Base-by-base conservation (phyloP, 2,888 invertebrate genomes). In the Conomelus anceps region DNA sequence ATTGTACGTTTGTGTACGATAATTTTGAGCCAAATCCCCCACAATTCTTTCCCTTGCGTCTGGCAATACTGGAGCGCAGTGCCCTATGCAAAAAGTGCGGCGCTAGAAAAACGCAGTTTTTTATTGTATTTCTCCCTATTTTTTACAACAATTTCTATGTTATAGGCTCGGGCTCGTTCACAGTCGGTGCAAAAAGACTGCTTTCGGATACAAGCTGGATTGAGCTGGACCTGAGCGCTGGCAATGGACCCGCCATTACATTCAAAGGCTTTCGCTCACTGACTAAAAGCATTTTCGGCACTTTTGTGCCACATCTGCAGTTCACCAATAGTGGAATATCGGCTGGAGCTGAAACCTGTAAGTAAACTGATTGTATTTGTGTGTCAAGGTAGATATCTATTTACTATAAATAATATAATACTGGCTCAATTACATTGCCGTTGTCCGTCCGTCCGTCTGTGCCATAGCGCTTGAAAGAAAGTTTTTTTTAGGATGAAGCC, bases 201-300 rank as follows among this genome's bases (percentile, higher is more conserved):
- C 94, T 97, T 89, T 96, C 97, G 0, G 96, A 97, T 89, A 97
- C 96, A 93, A 96, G 97, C 20, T 98, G 98, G 98, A 94, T 97
- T 4, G 98, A 99, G 94, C 93, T 97, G 17, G 98, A 98, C 92
- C 93, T 97, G 89, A 96, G 97, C 0, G 97, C 97, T 88, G 98
- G 98, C 0, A 97, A 96, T 93, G 98, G 98, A 0, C 96, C 98
- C 0, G 94, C 96, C 0, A 92, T 97, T 86, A 96, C 97, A 0
- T 93, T 98, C 3, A 98, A 97, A 93, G 96, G 96, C 89, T 98
- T 97, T 92, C 94, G 97, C 89, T 96, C 96, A 17, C 92, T 98
- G 86, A 96, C 96, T 0, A 95, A 96, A 91, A 94, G 96, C 92
- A 95, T 96, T 93, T 97, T 97, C 93, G 96, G 96, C 1, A 95